Evolutionary conservation across 2,113 vertebrate genomes (phyloP), one percentile per base, ranked within the genome.

Genomic region (Actinemys pallida): DNA sequence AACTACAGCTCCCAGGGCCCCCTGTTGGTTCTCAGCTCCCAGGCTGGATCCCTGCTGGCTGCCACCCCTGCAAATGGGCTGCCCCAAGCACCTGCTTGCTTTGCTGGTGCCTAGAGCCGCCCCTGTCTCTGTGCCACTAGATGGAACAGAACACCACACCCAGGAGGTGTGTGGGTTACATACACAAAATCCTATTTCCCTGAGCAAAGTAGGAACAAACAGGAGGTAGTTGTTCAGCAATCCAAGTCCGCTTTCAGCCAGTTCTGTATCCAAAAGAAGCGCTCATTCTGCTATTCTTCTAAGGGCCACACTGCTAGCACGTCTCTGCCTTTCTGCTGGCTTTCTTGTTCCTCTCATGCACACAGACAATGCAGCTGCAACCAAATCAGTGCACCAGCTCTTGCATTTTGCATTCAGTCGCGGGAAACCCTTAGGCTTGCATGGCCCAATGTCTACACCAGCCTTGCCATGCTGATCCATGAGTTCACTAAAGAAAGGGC

Each of bases 181-280:
- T 22, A 92, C 75, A 35, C 83, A 89, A 12, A 59, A 11, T 69
- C 19, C 4, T 3, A 22, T 80, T 82, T 82, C 9, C 59, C 9
- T 0, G 47, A 91, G 10, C 0, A 0, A 1, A 27, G 25, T 5
- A 0, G 0, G 49, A 1, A 69, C 1, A 11, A 95, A 17, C 24
- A 83, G 53, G 57, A 91, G 50, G 59, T 10, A 69, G 25, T 20
- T 31, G 53, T 78, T 76, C 19, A 25, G 85, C 54, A 78, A 76
- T 10, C 3, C 2, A 31, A 20, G 52, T 20, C 19, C n/a, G 19
- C 17, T 25, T 42, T 12, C 29, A 56, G 39, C 69, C 69, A 86
- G 45, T 53, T 52, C 80, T 81, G 35, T n/a, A 35, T 45, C n/a
- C 17, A 29, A 49, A 19, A 47, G 45, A 20, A 83, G 81, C 20